phyloP scores from a whole-genome alignment of 1,140 invertebrate species.

The Trichonephila clavipes region DNA sequence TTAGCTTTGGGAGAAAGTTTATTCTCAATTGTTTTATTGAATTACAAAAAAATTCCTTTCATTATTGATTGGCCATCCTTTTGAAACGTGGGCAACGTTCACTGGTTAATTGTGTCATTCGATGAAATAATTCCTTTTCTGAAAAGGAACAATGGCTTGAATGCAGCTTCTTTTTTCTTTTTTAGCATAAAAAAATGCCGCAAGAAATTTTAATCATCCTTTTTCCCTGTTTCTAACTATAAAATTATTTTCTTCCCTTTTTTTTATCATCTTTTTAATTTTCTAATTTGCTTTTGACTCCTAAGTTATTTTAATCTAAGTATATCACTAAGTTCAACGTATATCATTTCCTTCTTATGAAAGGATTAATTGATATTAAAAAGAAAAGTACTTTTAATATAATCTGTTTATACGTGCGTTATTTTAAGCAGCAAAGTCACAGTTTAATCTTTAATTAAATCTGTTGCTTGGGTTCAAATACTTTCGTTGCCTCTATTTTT shows the following conservation, averaged over 20 bases:
- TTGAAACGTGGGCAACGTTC: neutral
- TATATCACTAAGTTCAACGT: too few species aligned
- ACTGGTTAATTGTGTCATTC: neutral
- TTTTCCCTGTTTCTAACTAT: neutral
- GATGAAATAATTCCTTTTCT: neutral
- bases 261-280: neutral
- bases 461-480: too few species aligned
- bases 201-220: neutral
- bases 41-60: neutral
- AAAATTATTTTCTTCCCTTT: neutral
- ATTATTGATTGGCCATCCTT: slow-evolving; percentile 4
- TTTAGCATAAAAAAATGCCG: too few species aligned
- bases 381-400: too few species aligned
- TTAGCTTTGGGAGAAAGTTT: neutral
- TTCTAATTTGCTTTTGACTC: neutral
- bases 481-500: too few species aligned
- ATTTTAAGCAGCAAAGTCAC: too few species aligned
- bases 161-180: neutral
- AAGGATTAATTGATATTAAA: too few species aligned
- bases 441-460: too few species aligned
- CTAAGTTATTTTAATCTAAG: neutral
- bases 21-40: slow-evolving; percentile 25
- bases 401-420: too few species aligned
- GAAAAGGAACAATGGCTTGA: neutral
- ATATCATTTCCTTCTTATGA: too few species aligned